These are phyloP conservation scores for Aplocera efformata DNA, from an alignment of 2,888 invertebrate species.

Conservation along the genomic window DNA sequence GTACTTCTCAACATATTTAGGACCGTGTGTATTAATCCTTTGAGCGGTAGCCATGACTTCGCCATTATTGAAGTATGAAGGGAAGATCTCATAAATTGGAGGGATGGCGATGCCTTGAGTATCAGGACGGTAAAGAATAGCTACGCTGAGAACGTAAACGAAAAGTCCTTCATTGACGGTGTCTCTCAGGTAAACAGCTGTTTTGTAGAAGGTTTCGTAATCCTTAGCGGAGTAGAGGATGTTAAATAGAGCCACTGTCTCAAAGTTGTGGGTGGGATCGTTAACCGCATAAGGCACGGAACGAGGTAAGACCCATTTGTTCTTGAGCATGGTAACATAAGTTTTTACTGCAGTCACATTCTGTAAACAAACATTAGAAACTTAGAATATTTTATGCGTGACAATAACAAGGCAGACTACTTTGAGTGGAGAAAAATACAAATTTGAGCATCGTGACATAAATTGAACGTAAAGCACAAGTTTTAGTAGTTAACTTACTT, in stretches of 20 bases:
- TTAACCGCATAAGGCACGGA: conserved; percentile 81
- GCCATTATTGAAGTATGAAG: conserved; percentile 85
- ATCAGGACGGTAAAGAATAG: conserved; percentile 82
- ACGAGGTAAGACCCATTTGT: conserved; percentile 76
- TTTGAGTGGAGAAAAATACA: too few species aligned
- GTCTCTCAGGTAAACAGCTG: conserved; percentile 84
- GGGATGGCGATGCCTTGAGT: conserved; percentile 84
- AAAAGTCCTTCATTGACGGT: conserved; percentile 86
- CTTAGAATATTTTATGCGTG: too few species aligned
- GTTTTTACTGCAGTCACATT: conserved; percentile 76
- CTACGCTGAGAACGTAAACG: conserved; percentile 82
- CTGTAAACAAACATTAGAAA: conserved; percentile 50
- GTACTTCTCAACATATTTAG: conserved; percentile 47
- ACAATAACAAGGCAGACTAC: too few species aligned
- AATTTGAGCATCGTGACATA: too few species aligned
- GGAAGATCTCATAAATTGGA: conserved; percentile 86
- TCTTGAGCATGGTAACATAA: conserved; percentile 75
- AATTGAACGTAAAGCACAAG: too few species aligned
- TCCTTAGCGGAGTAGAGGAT: conserved; percentile 85
- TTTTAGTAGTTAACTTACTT: conserved; percentile 56
- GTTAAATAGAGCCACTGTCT: conserved; percentile 83
- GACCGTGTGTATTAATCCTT: conserved; percentile 74
- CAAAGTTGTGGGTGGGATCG: conserved; percentile 78
- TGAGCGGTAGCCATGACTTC: conserved; percentile 85
- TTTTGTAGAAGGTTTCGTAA: conserved; percentile 84